These are phyloP conservation scores for Coregonus suidteri DNA, from an alignment of 2,797 vertebrate species.

Conservation along the genomic window DNA sequence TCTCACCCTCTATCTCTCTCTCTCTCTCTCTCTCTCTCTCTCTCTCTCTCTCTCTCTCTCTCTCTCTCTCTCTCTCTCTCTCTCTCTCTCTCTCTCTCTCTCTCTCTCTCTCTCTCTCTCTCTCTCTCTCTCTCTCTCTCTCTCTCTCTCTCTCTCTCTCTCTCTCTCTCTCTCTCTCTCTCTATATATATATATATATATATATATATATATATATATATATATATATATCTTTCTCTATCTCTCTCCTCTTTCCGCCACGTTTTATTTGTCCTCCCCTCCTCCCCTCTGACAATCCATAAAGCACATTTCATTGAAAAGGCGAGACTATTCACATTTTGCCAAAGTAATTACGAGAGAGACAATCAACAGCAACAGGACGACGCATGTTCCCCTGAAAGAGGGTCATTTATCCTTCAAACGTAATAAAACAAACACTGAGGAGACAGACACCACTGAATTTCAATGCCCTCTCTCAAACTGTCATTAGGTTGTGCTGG, in stretches of 20 bases:
- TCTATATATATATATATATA: too few relatives aligned
- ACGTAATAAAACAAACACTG: constrained; percentile 37
- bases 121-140: constrained; percentile 8
- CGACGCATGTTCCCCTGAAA: constrained; percentile 10
- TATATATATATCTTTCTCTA: neutral
- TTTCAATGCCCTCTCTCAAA: constrained; percentile 29
- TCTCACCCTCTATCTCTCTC: constrained; percentile 6
- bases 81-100: constrained; percentile 2
- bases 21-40: neutral
- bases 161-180: neutral
- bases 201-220: too few relatives aligned
- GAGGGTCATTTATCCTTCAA: constrained; percentile 43
- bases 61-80: neutral
- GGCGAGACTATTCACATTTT: constrained; percentile 40
- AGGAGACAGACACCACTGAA: constrained; percentile 2
- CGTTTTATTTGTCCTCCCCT: constrained; percentile 15
- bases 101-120: constrained; percentile 12
- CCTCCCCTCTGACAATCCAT: constrained; percentile 38
- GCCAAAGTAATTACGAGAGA: constrained; percentile 48
- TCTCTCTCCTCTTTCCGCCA: neutral
- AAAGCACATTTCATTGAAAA: constrained; percentile 41
- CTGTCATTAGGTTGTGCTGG: constrained; percentile 32
- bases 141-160: neutral
- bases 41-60: neutral
- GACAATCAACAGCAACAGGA: constrained; percentile 41